Evolutionary conservation across 2,797 vertebrate species (phyloP), one percentile per base, ranked within the genome.

Genomic region (Falco concolor): DNA sequence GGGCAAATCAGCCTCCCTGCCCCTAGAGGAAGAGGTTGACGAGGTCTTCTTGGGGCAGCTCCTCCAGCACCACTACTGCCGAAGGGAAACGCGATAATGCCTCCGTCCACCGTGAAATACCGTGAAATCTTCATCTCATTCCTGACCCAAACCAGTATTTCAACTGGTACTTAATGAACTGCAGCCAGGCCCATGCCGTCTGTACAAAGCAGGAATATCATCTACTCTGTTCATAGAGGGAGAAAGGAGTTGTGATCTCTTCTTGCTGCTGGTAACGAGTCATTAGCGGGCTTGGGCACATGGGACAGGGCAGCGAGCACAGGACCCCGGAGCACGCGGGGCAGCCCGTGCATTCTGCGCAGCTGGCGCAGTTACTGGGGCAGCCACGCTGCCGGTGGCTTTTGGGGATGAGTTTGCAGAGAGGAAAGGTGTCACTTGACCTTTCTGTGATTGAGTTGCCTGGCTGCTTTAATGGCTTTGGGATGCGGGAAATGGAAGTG

Each of bases 201-300:
- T 4, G 0, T 24, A 16, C 6, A 10, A 42, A 73, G 70, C 15
- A 42, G 70, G 52, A 68, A 4, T 12, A 27, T 72, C 4, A 23
- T 36, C 76, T 45, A 0, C 60, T 52, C 20, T 11, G 8, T 44
- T 53, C 23, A 3, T 6, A 24, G 57, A 47, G 57, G 45, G 40
- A 42, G 23, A 54, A 44, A 38, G 5, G 22, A 70, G 67, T n/a
- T 64, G 30, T 20, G 40, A 22, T 47, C 36, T 65, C 34, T 40
- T 42, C 70, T 67, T 0, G 0, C 32, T 69, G 78, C 70, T 45
- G 67, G 30, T 10, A 15, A 27, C 0, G 20, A 47, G 38, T 57
- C 24, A 1, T 28, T 34, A 6, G 21, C 2, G 13, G 59, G 10
- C 9, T 16, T 10, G 67, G 65, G 60, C 38, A 11, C 23, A 22